Conservation (phyloP, 1,140 invertebrate species). For the Atta cephalotes region DNA sequence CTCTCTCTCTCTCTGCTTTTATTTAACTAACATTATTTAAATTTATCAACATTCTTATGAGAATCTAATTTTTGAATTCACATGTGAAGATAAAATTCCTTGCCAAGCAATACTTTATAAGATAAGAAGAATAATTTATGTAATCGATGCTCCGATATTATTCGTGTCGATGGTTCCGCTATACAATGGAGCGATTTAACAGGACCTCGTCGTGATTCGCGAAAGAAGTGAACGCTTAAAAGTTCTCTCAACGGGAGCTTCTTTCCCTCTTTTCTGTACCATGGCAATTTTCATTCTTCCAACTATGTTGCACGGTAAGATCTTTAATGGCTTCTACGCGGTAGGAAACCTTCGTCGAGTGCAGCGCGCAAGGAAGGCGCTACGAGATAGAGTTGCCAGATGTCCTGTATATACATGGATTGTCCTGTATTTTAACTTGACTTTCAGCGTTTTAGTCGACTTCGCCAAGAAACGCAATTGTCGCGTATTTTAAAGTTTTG, state of each 20-base stretch:
- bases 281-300: constrained; percentile 63
- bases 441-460: constrained; percentile 7
- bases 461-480: constrained; percentile 2
- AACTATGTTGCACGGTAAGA: constrained; percentile 59
- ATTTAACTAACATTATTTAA: background rate
- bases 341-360: constrained; percentile 31
- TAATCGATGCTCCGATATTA: constrained; percentile 33
- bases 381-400: constrained; percentile 38
- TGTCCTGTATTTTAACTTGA: constrained; percentile 36
- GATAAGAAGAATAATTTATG: constrained; percentile 49
- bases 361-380: background rate
- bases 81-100: background rate
- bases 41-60: background rate
- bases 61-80: background rate
- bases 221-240: constrained; percentile 63
- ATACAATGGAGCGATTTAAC: constrained; percentile 59
- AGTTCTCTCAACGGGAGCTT: constrained; percentile 62
- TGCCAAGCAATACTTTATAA: background rate
- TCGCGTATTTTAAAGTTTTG: constrained; percentile 39
- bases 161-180: constrained; percentile 33
- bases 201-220: constrained; percentile 58
- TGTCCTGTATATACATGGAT: constrained; percentile 22
- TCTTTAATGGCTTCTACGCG: constrained; percentile 66
- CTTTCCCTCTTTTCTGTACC: constrained; percentile 53
- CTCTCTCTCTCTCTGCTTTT: background rate